These are phyloP conservation scores for Oppia nitens DNA, from an alignment of 1,140 invertebrate species.

Conservation along the genomic window DNA sequence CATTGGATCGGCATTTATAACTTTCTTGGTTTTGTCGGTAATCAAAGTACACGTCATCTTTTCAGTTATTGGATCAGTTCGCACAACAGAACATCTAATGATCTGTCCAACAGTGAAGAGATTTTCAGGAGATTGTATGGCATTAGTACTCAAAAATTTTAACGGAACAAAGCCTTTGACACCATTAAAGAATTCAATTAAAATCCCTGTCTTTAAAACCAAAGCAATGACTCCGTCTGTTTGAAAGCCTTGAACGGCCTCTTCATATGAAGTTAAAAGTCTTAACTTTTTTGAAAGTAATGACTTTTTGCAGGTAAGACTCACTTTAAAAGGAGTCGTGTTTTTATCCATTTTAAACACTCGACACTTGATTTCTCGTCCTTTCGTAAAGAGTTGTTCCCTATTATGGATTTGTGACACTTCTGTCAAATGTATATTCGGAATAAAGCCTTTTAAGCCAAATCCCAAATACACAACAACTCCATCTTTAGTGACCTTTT, in stretches of 20 bases:
- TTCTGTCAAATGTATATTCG: constrained; percentile 32
- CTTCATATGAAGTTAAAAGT: constrained; percentile 19
- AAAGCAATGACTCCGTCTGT: constrained; percentile 13
- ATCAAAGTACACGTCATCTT: constrained; percentile 11
- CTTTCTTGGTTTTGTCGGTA: constrained; percentile 4
- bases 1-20: not conserved
- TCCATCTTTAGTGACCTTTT: constrained; percentile 27
- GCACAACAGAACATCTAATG: constrained; percentile 4
- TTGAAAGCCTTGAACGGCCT: constrained; percentile 8
- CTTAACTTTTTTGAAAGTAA: constrained; percentile 12
- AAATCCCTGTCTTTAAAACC: constrained; percentile 12
- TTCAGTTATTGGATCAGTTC: not conserved
- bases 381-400: constrained; percentile 25
- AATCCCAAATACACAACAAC: constrained; percentile 22
- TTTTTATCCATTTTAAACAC: constrained; percentile 19
- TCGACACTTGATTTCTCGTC: constrained; percentile 27
- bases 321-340: not conserved
- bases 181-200: constrained; percentile 17
- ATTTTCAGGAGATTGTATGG: constrained; percentile 11
- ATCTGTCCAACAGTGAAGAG: constrained; percentile 5
- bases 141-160: constrained; percentile 7
- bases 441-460: constrained; percentile 25
- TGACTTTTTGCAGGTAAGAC: constrained; percentile 17
- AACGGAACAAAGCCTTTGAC: constrained; percentile 13
- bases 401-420: constrained; percentile 26